Percentiles rank a stretch among this genome's conserved stretches.
These are phyloP conservation scores for Protonemura montana DNA, from an alignment of 2,888 invertebrate genomes.

Conservation along the genomic window DNA sequence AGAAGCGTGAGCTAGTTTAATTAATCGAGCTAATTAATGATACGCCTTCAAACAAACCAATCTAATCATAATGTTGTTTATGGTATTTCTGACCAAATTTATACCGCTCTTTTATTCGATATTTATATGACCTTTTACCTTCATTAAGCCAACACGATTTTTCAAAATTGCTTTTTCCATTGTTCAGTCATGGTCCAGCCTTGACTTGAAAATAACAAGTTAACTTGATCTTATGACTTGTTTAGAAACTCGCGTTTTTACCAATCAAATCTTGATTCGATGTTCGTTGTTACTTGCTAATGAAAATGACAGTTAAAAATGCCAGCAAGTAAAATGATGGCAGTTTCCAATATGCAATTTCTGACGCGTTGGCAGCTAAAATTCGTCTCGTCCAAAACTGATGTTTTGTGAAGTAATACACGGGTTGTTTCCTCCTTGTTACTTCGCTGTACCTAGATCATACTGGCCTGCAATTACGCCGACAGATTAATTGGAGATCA, in stretches of 20 bases:
- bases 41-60: constrained; percentile 19
- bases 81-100: constrained; percentile 26
- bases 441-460: no score
- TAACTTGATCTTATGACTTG: neutral
- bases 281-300: neutral
- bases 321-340: neutral
- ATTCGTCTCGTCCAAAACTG: neutral
- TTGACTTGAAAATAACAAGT: constrained; percentile 24
- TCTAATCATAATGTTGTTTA: constrained; percentile 29
- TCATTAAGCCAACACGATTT: constrained; percentile 28
- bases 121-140: constrained; percentile 36
- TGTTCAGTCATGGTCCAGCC: constrained; percentile 22
- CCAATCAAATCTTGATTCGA: neutral
- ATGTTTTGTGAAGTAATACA: neutral
- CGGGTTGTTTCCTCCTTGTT: no score
- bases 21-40: constrained; percentile 8
- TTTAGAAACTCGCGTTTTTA: neutral
- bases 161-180: constrained; percentile 26
- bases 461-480: no score
- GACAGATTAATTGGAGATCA: no score
- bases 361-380: neutral
- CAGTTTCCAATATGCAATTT: neutral
- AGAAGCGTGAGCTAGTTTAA: neutral
- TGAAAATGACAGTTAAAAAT: neutral
- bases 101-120: constrained; percentile 15